Conservation (phyloP, 2,113 vertebrate species). For the Pelecanoides urinatrix region DNA sequence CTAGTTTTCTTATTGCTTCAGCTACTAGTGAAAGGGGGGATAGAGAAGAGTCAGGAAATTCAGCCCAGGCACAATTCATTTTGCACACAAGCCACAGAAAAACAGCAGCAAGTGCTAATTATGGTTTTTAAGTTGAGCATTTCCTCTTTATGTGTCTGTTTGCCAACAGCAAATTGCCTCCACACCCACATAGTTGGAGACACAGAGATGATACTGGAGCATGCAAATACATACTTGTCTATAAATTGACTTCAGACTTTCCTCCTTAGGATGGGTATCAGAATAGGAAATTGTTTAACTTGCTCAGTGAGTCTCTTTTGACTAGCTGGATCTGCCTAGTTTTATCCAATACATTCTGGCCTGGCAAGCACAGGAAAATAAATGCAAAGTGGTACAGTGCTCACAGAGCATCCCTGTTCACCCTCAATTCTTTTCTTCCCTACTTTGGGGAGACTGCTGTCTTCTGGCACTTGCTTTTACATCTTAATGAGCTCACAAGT, state of each 20-base stretch:
- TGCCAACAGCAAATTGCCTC: conserved; percentile 56
- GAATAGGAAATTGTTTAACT: background rate
- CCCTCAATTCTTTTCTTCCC: background rate
- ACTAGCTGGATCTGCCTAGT: background rate
- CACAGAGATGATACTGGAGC: background rate
- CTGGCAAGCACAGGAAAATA: background rate
- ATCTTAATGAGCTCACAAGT: background rate
- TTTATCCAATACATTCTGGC: background rate
- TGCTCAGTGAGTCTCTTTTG: background rate
- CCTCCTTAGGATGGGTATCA: background rate
- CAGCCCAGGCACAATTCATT: background rate
- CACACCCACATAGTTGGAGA: background rate
- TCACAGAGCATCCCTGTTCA: background rate
- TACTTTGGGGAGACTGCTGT: background rate
- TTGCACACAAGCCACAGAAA: background rate
- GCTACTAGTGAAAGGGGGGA: background rate
- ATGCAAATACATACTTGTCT: background rate
- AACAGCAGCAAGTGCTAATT: conserved; percentile 6
- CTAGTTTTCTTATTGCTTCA: background rate
- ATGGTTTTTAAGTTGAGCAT: background rate
- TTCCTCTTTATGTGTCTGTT: conserved; percentile 31
- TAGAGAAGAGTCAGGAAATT: background rate
- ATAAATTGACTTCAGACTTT: background rate
- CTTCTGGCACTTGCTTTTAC: background rate
- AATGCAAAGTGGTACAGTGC: background rate